phyloP scores from a whole-genome alignment of 2,797 vertebrate species.

The Oreochromis grahami region DNA sequence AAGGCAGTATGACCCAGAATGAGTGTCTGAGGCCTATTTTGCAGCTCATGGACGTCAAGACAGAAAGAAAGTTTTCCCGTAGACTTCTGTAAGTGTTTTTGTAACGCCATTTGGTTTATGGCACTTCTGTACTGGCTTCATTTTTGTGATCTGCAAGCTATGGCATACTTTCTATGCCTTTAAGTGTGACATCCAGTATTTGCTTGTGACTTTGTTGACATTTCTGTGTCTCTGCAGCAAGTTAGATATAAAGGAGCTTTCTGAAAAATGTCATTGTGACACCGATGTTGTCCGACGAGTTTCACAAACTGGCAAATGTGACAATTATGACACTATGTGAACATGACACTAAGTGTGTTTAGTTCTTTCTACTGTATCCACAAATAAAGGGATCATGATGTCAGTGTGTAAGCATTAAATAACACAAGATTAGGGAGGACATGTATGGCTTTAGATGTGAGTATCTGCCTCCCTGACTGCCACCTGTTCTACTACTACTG shows the following conservation, averaged over 20 bases:
- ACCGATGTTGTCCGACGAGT: rapidly evolving
- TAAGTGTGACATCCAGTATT: background rate
- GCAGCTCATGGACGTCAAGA: rapidly evolving
- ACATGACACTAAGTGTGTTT: no score
- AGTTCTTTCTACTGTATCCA: background rate
- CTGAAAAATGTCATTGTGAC: background rate
- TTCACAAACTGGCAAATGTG: background rate
- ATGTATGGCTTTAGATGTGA: background rate
- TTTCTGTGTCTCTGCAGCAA: background rate
- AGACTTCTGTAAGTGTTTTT: background rate
- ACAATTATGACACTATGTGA: background rate
- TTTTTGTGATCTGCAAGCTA: background rate
- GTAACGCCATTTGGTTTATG: background rate
- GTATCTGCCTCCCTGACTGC: background rate
- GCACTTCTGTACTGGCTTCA: background rate
- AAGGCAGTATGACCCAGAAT: background rate
- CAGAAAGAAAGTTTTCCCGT: background rate
- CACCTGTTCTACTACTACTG: background rate
- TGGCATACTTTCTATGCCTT: background rate
- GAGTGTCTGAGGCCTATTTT: background rate
- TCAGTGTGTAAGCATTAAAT: background rate
- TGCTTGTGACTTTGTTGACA: background rate
- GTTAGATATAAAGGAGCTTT: background rate
- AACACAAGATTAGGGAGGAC: background rate
- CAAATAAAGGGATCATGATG: background rate